Conservation (phyloP, 2,888 invertebrate genomes). For the Andrena haemorrhoa region DNA sequence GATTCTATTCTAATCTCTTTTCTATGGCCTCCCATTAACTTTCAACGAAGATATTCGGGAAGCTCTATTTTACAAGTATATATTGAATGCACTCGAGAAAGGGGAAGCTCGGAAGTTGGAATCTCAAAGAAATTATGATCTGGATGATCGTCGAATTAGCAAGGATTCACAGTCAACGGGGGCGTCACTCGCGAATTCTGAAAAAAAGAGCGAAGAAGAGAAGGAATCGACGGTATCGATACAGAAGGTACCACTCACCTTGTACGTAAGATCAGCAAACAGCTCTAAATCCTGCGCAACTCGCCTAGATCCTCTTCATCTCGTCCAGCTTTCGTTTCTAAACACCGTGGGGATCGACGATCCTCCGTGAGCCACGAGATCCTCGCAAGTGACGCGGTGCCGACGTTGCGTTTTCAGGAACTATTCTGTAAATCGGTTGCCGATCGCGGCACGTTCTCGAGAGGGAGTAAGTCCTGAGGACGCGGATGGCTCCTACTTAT, state of each 20-base stretch:
- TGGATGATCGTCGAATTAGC: no score
- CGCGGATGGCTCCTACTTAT: slow-evolving; percentile 85
- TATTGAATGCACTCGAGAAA: no score
- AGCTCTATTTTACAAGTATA: no score
- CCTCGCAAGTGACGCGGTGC: slow-evolving; percentile 23
- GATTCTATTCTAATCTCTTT: slow-evolving; percentile 44
- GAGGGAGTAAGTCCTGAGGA: slow-evolving; percentile 85
- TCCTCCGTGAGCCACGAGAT: slow-evolving; percentile 14
- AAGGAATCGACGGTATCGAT: no score
- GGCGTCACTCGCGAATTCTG: no score
- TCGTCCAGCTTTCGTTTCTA: slow-evolving; percentile 27
- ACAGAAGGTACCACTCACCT: slow-evolving; percentile 30
- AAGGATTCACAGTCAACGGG: no score
- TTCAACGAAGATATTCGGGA: no score
- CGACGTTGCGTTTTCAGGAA: slow-evolving; percentile 62
- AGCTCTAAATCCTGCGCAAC: slow-evolving; percentile 11
- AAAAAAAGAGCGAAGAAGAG: background rate
- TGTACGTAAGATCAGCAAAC: background rate
- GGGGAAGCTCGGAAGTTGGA: no score
- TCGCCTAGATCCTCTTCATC: slow-evolving; percentile 43
- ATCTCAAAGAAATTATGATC: no score
- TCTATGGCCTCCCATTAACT: background rate
- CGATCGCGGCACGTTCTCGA: slow-evolving; percentile 83
- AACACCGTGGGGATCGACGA: slow-evolving; percentile 8
- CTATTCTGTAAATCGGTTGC: slow-evolving; percentile 79